Evolutionary conservation across 2,797 vertebrate genomes (phyloP).

Genomic region (Tadarida brasiliensis): DNA sequence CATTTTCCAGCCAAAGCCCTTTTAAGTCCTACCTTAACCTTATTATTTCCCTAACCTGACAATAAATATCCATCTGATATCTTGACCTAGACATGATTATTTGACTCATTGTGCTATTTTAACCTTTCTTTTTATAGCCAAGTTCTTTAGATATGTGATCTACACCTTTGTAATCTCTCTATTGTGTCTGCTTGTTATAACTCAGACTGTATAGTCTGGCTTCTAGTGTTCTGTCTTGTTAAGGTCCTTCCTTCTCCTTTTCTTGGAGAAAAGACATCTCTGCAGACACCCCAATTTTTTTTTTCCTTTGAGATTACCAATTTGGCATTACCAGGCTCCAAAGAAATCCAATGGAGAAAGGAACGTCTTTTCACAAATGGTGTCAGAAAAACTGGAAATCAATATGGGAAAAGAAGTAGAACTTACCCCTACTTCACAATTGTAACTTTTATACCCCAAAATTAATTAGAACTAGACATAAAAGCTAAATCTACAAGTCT

Average conservation of each 20-base stretch:
- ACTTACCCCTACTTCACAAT: not conserved
- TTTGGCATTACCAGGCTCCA: not conserved
- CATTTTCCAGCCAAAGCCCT: not conserved
- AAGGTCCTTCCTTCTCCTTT: not conserved
- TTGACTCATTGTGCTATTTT: not conserved
- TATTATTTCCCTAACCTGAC: not conserved
- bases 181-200: not conserved
- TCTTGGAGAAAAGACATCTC: not conserved
- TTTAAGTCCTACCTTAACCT: not conserved
- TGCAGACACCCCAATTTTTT: not conserved
- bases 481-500: not conserved
- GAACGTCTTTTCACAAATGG: not conserved
- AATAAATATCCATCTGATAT: not conserved
- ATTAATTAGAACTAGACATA: not conserved
- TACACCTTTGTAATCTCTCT: not conserved
- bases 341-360: not conserved
- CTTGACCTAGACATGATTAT: not conserved
- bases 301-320: not conserved
- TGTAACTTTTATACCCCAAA: not conserved
- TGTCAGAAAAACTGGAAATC: not conserved
- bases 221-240: not conserved
- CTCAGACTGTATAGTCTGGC: not conserved
- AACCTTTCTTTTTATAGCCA: not conserved
- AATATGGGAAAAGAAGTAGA: not conserved
- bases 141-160: not conserved